These are phyloP conservation scores for Xenops minutus DNA, from an alignment of 2,797 vertebrate species.

Conservation along the genomic window DNA sequence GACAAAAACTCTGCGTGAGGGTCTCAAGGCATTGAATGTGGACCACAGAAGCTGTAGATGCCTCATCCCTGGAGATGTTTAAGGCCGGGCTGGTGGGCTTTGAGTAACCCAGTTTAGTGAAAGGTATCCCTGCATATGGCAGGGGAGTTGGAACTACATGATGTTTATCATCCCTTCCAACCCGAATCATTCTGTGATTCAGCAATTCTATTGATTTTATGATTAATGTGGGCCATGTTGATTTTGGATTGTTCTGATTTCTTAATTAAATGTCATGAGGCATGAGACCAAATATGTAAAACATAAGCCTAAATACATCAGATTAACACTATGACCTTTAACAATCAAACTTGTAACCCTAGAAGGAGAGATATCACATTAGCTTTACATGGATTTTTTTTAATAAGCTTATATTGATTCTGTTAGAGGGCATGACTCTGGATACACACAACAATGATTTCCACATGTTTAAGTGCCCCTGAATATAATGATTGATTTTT, in stretches of 20 bases:
- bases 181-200: background rate
- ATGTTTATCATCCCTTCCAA: background rate
- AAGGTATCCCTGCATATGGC: background rate
- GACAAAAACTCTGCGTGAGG: background rate
- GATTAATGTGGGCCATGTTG: background rate
- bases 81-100: background rate
- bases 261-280: background rate
- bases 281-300: background rate
- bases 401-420: background rate
- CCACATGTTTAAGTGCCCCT: background rate
- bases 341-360: background rate
- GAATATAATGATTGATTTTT: background rate
- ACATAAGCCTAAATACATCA: background rate
- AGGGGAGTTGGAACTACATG: fast-evolving
- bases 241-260: background rate
- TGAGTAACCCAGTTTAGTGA: background rate
- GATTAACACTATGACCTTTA: background rate
- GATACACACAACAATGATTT: background rate
- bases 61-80: no score
- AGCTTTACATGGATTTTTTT: background rate
- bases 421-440: background rate
- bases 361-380: background rate
- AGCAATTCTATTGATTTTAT: background rate
- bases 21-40: background rate
- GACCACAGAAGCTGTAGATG: background rate